Percentiles rank a stretch among this genome's conserved stretches.
Evolutionary conservation across 2,888 invertebrate genomes (phyloP).

Genomic region (Microctonus aethiopoides): DNA sequence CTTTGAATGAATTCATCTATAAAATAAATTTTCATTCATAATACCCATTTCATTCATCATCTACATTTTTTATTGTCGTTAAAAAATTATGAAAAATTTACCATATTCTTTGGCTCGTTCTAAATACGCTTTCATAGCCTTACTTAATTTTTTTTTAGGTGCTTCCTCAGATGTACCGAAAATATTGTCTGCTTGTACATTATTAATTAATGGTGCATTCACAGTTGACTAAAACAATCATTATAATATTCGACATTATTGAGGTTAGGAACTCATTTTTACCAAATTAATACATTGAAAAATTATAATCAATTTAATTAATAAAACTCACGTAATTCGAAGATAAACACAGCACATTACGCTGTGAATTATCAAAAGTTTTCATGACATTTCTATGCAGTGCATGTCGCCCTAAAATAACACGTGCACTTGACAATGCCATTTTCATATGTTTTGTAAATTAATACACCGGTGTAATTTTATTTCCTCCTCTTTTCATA

Average conservation of each 20-base stretch:
- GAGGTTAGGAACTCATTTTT: not conserved
- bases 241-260: not conserved
- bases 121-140: constrained; percentile 91
- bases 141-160: constrained; percentile 74
- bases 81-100: constrained; percentile 48
- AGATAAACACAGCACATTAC: not conserved
- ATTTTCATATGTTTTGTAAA: constrained; percentile 43
- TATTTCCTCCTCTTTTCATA: no score
- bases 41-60: no score
- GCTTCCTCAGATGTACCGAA: constrained; percentile 29
- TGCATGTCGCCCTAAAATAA: constrained; percentile 41
- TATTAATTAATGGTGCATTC: constrained; percentile 25
- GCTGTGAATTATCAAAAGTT: constrained; percentile 25
- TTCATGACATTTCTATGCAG: constrained; percentile 36
- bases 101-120: constrained; percentile 83
- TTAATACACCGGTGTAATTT: not conserved
- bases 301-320: no score
- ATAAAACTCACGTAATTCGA: not conserved
- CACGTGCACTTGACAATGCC: constrained; percentile 53
- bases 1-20: constrained; percentile 83
- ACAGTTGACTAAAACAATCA: constrained; percentile 21
- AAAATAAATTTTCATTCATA: constrained; percentile 30
- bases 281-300: not conserved
- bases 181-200: constrained; percentile 27
- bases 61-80: no score